phyloP scores from a whole-genome alignment of 92 coral and sea anemone genomes.

The Heliopora coerulea region DNA sequence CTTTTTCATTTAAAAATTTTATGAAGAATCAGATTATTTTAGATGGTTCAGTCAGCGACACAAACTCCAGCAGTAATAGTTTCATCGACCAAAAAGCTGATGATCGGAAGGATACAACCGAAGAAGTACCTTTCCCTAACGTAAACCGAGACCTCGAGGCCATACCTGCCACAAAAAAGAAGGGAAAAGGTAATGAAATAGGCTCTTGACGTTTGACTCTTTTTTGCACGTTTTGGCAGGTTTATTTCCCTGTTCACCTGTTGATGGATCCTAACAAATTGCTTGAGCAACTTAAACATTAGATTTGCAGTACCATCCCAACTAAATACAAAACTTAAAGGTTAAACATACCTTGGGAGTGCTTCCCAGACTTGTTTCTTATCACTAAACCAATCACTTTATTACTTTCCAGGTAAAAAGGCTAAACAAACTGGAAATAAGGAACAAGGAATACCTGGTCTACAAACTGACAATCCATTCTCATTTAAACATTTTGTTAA shows the following conservation, averaged over 20 bases:
- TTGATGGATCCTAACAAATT: too few species aligned
- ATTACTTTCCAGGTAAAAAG: slow-evolving; percentile 10
- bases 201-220: too few species aligned
- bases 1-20: slow-evolving; percentile 76
- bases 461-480: slow-evolving; percentile 57
- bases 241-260: too few species aligned
- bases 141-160: not conserved
- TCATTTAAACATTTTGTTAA: slow-evolving; percentile 71
- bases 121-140: slow-evolving; percentile 6
- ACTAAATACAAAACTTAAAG: too few species aligned
- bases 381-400: too few species aligned
- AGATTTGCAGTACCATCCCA: too few species aligned
- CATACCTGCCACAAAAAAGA: not conserved
- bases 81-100: not conserved
- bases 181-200: not conserved
- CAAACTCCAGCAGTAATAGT: slow-evolving; percentile 15
- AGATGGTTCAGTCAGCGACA: slow-evolving; percentile 9
- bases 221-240: too few species aligned
- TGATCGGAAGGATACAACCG: not conserved
- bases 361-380: too few species aligned
- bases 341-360: too few species aligned
- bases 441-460: not conserved
- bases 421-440: not conserved
- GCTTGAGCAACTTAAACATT: too few species aligned
- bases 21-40: slow-evolving; percentile 51